Evolutionary conservation across 2,888 invertebrate genomes (phyloP).

Genomic region (Lamellibrachia columna): DNA sequence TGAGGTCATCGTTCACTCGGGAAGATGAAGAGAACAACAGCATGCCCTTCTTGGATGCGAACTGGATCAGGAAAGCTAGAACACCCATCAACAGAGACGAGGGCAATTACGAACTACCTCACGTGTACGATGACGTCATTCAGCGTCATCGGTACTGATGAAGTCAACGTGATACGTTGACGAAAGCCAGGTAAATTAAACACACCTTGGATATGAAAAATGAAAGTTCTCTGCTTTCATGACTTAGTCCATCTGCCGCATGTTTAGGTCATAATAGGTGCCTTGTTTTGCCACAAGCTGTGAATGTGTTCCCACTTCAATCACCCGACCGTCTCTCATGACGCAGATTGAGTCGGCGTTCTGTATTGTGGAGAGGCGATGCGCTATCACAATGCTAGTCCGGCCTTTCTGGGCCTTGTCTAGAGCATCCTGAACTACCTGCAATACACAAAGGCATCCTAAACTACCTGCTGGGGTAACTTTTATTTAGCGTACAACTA

Average conservation of each 20-base stretch:
- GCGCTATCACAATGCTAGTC: slow-evolving; percentile 68
- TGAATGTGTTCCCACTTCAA: not conserved
- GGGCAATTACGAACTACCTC: no score
- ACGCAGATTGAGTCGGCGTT: not conserved
- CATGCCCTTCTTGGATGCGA: no score
- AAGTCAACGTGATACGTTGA: no score
- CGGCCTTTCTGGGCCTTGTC: slow-evolving; percentile 63
- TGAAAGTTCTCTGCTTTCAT: not conserved
- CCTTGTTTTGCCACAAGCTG: not conserved
- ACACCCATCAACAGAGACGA: no score
- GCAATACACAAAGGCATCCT: not conserved
- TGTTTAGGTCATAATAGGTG: not conserved
- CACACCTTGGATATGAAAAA: no score
- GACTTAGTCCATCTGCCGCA: not conserved
- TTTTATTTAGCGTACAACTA: no score
- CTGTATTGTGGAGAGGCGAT: slow-evolving; percentile 67
- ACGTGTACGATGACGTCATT: no score
- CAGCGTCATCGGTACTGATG: no score
- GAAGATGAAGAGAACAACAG: no score
- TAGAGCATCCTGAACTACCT: slow-evolving; percentile 61
- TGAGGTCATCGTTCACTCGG: no score
- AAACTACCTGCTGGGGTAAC: not conserved
- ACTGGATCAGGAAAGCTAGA: no score
- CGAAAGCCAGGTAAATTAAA: no score
- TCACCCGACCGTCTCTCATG: not conserved